Percentiles rank a stretch among this genome's conserved stretches.
Conservation (phyloP, 2,113 vertebrate species). For the Oryzias melastigma region DNA sequence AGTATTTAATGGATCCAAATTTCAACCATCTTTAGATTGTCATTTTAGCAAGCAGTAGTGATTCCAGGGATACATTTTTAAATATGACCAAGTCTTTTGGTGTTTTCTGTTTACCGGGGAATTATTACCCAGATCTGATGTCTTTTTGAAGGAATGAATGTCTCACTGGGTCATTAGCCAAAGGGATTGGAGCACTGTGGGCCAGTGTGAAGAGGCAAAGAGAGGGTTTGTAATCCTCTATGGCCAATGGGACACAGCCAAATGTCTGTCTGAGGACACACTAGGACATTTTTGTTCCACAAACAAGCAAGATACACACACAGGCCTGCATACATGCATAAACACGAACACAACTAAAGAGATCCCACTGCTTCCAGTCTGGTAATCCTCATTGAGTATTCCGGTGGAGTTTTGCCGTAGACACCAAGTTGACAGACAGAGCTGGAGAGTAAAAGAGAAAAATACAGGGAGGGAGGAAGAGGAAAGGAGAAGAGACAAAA, state of each 20-base stretch:
- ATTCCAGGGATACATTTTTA: too few relatives aligned
- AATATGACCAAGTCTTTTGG: too few relatives aligned
- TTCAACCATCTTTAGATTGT: too few relatives aligned
- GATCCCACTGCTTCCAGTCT: conserved; percentile 65
- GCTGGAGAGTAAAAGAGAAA: conserved; percentile 64
- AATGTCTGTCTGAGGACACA: conserved; percentile 73
- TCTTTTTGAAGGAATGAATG: conserved; percentile 64
- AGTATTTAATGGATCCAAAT: too few relatives aligned
- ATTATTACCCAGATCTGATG: conserved; percentile 48
- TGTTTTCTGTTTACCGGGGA: conserved; percentile 1
- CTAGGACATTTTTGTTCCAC: conserved; percentile 73
- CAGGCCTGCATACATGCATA: conserved; percentile 39
- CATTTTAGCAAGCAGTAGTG: too few relatives aligned
- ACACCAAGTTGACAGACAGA: conserved; percentile 76
- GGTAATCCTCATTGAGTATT: conserved; percentile 76
- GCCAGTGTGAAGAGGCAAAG: conserved; percentile 75
- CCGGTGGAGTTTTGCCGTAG: conserved; percentile 63
- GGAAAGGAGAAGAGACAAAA: conserved; percentile 49
- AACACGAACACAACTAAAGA: conserved; percentile 51
- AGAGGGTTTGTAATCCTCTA: conserved; percentile 76
- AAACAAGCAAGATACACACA: conserved; percentile 63
- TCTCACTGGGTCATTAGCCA: conserved; percentile 68
- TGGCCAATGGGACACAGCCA: conserved; percentile 65
- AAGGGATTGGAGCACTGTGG: conserved; percentile 63
- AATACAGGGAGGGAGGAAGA: conserved; percentile 56